These are phyloP conservation scores for Keiferia lycopersicella DNA, from an alignment of 2,888 invertebrate species.

Conservation along the genomic window DNA sequence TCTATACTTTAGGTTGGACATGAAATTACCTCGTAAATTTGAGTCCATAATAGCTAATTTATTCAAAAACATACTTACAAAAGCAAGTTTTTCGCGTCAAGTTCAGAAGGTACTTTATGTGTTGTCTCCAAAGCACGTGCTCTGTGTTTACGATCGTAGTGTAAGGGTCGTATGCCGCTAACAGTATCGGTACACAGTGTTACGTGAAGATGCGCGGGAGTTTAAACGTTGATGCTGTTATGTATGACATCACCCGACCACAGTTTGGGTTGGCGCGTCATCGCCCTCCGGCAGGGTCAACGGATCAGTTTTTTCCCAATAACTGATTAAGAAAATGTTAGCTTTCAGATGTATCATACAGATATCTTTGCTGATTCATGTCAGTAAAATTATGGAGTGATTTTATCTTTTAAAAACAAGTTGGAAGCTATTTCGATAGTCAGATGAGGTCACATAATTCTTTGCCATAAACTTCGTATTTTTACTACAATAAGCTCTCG, in stretches of 20 bases:
- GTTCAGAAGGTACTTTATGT: background rate
- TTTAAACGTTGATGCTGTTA: slow-evolving; percentile 36
- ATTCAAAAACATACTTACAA: slow-evolving; percentile 1
- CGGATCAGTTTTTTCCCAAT: slow-evolving; percentile 18
- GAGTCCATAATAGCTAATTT: background rate
- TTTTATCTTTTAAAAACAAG: background rate
- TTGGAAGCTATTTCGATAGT: slow-evolving; percentile 7
- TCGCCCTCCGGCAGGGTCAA: slow-evolving; percentile 34
- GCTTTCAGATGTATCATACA: slow-evolving; percentile 17
- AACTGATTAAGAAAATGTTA: slow-evolving; percentile 15
- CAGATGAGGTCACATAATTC: background rate
- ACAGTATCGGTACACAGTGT: slow-evolving; percentile 22
- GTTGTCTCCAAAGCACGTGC: background rate
- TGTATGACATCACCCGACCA: slow-evolving; percentile 48
- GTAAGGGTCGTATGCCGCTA: slow-evolving; percentile 10
- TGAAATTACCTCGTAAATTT: background rate
- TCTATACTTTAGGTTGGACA: background rate
- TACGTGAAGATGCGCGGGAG: slow-evolving; percentile 32
- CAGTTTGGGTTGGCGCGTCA: slow-evolving; percentile 41
- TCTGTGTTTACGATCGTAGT: slow-evolving; percentile 12
- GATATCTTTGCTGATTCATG: slow-evolving; percentile 14
- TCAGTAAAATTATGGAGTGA: background rate
- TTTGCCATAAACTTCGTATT: background rate
- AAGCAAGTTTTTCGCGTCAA: background rate
- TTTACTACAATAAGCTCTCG: background rate